Conservation (phyloP, 1,140 invertebrate genomes). For the Stegodyphus dumicola region DNA sequence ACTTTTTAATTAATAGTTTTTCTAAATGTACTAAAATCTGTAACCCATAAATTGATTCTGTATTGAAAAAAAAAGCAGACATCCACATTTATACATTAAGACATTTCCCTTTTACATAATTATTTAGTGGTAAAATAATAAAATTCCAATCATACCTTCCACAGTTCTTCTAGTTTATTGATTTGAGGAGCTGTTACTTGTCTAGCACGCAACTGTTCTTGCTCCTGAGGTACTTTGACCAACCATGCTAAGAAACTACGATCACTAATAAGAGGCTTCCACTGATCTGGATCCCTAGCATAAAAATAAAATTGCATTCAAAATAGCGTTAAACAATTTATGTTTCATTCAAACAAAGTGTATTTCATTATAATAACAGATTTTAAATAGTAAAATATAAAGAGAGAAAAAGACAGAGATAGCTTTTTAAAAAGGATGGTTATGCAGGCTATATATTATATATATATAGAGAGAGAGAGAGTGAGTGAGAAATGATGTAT, state of each 20-base stretch:
- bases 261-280: constrained; percentile 97
- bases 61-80: no score
- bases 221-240: constrained; percentile 94
- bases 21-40: no score
- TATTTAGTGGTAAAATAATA: not conserved
- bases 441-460: no score
- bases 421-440: not conserved
- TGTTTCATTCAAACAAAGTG: constrained; percentile 25
- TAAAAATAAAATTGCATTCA: not conserved
- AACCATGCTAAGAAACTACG: constrained; percentile 96
- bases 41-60: no score
- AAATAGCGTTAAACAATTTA: not conserved
- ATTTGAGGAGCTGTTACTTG: constrained; percentile 98
- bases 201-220: constrained; percentile 92
- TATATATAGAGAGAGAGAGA: no score
- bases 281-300: constrained; percentile 91
- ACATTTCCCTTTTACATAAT: not conserved
- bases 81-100: no score
- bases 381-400: not conserved
- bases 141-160: constrained; percentile 76
- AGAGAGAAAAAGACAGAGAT: not conserved
- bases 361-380: not conserved
- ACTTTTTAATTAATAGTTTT: no score
- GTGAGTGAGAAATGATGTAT: no score
- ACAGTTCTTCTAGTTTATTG: constrained; percentile 97